phyloP scores from a whole-genome alignment of 1,140 invertebrate genomes.

The Bacillus rossius region DNA sequence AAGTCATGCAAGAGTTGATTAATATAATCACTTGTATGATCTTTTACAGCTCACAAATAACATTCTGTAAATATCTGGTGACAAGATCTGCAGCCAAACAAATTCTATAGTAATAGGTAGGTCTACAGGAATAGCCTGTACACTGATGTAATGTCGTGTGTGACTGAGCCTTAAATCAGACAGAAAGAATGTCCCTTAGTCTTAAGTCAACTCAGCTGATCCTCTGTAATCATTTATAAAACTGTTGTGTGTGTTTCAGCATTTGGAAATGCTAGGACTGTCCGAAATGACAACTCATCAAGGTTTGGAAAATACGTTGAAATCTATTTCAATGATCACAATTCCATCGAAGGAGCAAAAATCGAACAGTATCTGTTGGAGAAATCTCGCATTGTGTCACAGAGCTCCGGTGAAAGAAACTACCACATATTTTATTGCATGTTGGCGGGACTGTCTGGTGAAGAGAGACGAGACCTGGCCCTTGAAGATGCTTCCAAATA shows the following conservation, averaged over 20 bases:
- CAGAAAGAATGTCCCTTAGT: too few species aligned
- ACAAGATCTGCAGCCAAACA: too few species aligned
- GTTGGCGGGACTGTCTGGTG: constrained; percentile 70
- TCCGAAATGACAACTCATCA: constrained; percentile 94
- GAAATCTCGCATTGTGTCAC: constrained; percentile 88
- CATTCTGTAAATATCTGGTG: too few species aligned
- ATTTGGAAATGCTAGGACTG: constrained; percentile 96
- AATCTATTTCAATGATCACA: constrained; percentile 83
- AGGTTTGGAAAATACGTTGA: constrained; percentile 96
- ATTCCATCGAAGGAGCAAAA: constrained; percentile 86
- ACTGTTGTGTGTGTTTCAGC: constrained; percentile 57
- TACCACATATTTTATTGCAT: constrained; percentile 96
- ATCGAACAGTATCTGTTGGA: constrained; percentile 95
- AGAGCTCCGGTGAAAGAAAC: constrained; percentile 86
- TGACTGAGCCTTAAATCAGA: too few species aligned
- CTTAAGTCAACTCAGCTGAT: too few species aligned
- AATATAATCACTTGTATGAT: too few species aligned
- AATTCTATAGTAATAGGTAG: too few species aligned
- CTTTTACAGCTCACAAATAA: too few species aligned
- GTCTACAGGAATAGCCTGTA: too few species aligned
- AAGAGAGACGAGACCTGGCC: constrained; percentile 77
- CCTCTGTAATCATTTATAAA: too few species aligned
- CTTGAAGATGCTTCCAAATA: constrained; percentile 66
- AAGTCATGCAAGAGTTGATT: too few species aligned
- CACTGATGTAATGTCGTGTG: too few species aligned